Percentiles rank a stretch among this genome's conserved stretches.
phyloP scores from a whole-genome alignment of 2,113 vertebrate species.

The Bombycilla garrulus region DNA sequence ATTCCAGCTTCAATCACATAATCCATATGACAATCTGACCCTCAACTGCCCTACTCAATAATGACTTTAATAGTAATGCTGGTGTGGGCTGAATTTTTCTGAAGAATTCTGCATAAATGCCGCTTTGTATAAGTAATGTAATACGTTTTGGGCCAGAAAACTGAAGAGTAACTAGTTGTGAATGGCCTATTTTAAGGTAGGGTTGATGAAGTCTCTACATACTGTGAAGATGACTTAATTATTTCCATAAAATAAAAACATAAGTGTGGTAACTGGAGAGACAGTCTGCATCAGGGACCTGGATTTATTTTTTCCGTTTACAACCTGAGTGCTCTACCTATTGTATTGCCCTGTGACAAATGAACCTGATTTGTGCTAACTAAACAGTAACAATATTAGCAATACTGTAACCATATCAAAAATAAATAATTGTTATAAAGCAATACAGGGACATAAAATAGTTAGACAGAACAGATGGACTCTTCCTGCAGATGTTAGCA shows the following conservation, averaged over 20 bases:
- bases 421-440: too few species aligned
- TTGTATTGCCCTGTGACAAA: too few species aligned
- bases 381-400: too few species aligned
- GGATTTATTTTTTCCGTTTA: not conserved
- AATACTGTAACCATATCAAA: too few species aligned
- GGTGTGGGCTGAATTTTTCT: not conserved
- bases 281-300: not conserved
- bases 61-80: not conserved
- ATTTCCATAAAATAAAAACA: not conserved
- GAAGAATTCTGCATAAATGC: not conserved
- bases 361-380: too few species aligned
- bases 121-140: not conserved
- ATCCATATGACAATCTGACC: not conserved
- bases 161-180: not conserved
- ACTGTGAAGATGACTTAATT: not conserved
- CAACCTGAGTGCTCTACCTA: not conserved
- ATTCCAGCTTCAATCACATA: not conserved
- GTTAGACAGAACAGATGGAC: too few species aligned
- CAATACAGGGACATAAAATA: too few species aligned
- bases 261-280: not conserved
- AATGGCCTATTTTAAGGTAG: not conserved
- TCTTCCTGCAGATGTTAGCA: too few species aligned
- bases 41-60: not conserved
- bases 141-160: not conserved
- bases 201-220: not conserved